Base-by-base conservation (phyloP, 1,140 invertebrate genomes). In the Leptinotarsa defecta region DNA sequence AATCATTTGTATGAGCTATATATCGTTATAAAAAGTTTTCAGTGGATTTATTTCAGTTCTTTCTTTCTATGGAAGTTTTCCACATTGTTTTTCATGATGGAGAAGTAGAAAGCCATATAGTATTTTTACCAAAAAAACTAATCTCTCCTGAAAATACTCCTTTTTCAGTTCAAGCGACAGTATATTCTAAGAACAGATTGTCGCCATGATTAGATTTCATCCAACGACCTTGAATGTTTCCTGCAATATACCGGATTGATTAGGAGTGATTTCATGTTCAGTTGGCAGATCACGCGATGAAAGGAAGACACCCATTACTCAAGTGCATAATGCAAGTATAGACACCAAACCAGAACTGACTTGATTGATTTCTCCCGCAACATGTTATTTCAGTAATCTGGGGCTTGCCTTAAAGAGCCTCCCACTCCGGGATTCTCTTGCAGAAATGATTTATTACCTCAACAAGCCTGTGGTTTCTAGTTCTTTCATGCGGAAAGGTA, bases 291-390 rank as follows among this genome's bases (percentile, higher is more conserved):
- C 52, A 57, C 52, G 52, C 52, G 52, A 57, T 57, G n/a, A 17
- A 57, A 57, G 52, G 52, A 57, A 57, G 52, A 57, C 52, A 57
- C 17, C 52, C 15, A 57, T 57, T 57, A 57, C n/a, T 57, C 52
- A 57, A 57, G 52, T 57, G 52, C n/a, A 43, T 43, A 43, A 43
- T 57, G 52, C 52, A 57, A 57, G 15, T 57, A 57, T n/a, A 57
- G 52, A 57, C 52, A 57, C 52, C 13, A 57, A 57, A 57, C n/a
- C 15, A 57, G 6, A 57, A 57, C 52, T 57, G 52, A 57, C 52
- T 17, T 57, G 15, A 57, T 57, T 57, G 52, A 57, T 57, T 57
- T 57, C 52, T 6, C 52, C 52, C 15, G n/a, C 52, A 57, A 57
- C 52, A 57, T 57, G 52, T 57, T 57, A 57, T 57, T 57, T 57